Conservation (phyloP, 2,113 vertebrate genomes). For the Apaloderma vittatum region DNA sequence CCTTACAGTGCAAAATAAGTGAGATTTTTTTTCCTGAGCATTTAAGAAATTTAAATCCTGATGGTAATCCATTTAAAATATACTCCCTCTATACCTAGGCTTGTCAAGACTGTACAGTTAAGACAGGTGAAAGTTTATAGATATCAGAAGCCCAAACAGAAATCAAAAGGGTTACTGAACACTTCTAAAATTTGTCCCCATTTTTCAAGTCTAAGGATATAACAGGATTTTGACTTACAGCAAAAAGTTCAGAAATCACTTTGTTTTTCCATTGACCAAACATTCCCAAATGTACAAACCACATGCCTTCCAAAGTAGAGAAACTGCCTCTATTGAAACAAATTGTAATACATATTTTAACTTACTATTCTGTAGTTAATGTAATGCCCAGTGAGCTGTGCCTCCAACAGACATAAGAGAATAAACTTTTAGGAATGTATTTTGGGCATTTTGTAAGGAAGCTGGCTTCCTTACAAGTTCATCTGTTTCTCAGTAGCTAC, state of each 20-base stretch:
- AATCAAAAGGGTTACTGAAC: conserved; percentile 32
- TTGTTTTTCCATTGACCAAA: conserved; percentile 45
- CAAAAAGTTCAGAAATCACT: conserved; percentile 53
- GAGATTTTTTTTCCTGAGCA: conserved; percentile 80
- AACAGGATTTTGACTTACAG: conserved; percentile 43
- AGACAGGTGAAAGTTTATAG: conserved; percentile 44
- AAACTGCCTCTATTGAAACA: conserved; percentile 47
- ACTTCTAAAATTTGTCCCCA: conserved; percentile 46
- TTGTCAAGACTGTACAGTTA: conserved; percentile 71
- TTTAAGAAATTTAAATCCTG: conserved; percentile 71
- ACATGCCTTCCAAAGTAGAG: conserved; percentile 68
- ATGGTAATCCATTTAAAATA: conserved; percentile 66
- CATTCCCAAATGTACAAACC: conserved; percentile 42
- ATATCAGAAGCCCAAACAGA: conserved; percentile 41
- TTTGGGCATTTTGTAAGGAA: conserved; percentile 76
- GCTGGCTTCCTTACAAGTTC: conserved; percentile 53
- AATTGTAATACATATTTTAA: conserved; percentile 62
- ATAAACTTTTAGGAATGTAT: conserved; percentile 78
- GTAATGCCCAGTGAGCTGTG: conserved; percentile 77
- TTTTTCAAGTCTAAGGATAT: conserved; percentile 69
- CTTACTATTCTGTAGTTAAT: conserved; percentile 66
- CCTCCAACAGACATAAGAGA: conserved; percentile 60
- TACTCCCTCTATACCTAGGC: conserved; percentile 45
- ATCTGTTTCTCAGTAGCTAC: conserved; percentile 73
- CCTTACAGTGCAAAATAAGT: conserved; percentile 79